A percentile compares a stretch with the other conserved stretches of the same genome.
These are phyloP conservation scores for Acestrorhynchus altus DNA, from an alignment of 2,797 vertebrate genomes.

Conservation along the genomic window DNA sequence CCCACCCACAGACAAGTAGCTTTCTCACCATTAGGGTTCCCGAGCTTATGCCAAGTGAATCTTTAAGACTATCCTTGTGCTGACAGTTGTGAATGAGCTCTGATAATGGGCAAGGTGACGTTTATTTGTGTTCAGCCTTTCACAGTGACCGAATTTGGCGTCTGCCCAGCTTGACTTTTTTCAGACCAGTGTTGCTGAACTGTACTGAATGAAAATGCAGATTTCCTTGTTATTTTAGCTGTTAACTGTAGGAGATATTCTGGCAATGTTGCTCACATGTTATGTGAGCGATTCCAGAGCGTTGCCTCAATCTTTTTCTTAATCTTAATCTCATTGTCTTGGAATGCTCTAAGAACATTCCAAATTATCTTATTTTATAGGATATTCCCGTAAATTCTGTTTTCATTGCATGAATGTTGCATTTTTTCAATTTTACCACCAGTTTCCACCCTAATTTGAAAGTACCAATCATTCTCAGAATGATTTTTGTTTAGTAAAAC, in stretches of 20 bases:
- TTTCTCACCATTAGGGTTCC: slow-evolving; percentile 49
- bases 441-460: too few species aligned
- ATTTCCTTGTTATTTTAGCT: background rate
- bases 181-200: background rate
- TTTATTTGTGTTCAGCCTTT: slow-evolving; percentile 31
- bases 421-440: too few species aligned
- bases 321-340: too few species aligned
- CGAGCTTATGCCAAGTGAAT: slow-evolving; percentile 53
- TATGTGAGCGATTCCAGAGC: too few species aligned
- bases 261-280: too few species aligned
- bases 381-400: too few species aligned
- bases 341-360: too few species aligned
- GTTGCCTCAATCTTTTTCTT: too few species aligned
- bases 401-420: too few species aligned
- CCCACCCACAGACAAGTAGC: slow-evolving; percentile 38
- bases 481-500: too few species aligned
- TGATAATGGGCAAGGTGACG: slow-evolving; percentile 15
- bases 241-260: background rate
- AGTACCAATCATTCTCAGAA: too few species aligned
- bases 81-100: slow-evolving; percentile 46
- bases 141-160: slow-evolving; percentile 11
- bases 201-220: slow-evolving; percentile 1
- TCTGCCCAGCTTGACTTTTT: background rate
- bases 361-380: too few species aligned
- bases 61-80: slow-evolving; percentile 49